phyloP scores from a whole-genome alignment of 2,797 vertebrate species.

The Borostomias antarcticus region DNA sequence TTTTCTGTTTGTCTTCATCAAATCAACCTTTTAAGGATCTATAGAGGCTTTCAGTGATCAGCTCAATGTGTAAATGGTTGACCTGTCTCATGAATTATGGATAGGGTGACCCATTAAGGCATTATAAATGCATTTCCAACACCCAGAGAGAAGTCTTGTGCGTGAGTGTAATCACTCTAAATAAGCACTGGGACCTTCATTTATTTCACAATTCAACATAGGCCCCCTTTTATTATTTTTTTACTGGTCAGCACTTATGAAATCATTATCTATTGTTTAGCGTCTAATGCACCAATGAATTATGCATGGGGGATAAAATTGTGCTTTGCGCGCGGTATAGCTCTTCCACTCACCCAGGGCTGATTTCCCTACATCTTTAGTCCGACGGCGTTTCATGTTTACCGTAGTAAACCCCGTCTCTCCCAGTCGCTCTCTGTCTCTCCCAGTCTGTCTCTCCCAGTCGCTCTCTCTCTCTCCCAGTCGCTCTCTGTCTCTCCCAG shows the following conservation, averaged over 20 bases:
- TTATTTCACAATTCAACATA: constrained; percentile 55
- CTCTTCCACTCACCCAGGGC: constrained; percentile 14
- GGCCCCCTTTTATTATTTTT: constrained; percentile 43
- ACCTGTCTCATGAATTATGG: constrained; percentile 61
- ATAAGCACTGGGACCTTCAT: constrained; percentile 49
- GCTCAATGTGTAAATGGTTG: constrained; percentile 43
- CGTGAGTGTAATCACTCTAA: constrained; percentile 46
- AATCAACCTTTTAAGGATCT: constrained; percentile 12
- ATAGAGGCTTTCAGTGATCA: constrained; percentile 32
- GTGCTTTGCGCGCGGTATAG: constrained; percentile 27
- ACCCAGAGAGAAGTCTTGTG: constrained; percentile 40
- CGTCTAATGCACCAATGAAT: constrained; percentile 64
- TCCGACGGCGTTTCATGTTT: too few relatives aligned
- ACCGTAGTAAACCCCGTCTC: not conserved
- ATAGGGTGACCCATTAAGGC: constrained; percentile 57
- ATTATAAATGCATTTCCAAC: constrained; percentile 49
- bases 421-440: too few relatives aligned
- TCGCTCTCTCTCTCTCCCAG: too few relatives aligned
- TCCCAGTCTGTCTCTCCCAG: too few relatives aligned
- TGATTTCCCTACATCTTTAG: constrained; percentile 34
- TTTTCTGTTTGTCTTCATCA: not conserved
- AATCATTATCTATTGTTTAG: constrained; percentile 64
- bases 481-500: too few relatives aligned
- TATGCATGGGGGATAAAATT: constrained; percentile 54
- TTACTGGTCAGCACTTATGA: constrained; percentile 62